Percentiles rank a stretch among this genome's conserved stretches.
These are phyloP conservation scores for Hydropotes inermis DNA, from an alignment of 2,113 vertebrate species.

Conservation along the genomic window DNA sequence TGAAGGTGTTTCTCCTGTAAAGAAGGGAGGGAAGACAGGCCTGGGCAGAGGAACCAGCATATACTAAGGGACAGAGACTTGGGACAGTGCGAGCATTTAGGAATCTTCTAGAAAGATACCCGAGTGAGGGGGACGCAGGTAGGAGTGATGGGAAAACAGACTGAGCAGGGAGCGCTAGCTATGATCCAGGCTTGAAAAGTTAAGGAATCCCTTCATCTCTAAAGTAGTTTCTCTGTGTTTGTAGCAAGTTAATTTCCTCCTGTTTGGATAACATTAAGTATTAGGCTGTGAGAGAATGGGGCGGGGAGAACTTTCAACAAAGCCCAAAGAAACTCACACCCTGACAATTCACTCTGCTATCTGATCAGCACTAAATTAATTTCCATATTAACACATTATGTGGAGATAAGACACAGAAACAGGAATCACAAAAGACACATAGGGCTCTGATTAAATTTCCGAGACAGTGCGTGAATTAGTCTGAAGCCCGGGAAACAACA, in stretches of 20 bases:
- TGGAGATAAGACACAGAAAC: conserved; percentile 60
- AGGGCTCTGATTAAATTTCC: conserved; percentile 42
- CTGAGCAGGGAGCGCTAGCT: background rate
- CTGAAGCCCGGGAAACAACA: conserved; percentile 3
- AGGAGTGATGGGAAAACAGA: background rate
- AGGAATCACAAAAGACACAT: background rate
- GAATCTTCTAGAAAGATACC: background rate
- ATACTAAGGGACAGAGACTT: background rate
- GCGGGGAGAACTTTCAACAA: background rate
- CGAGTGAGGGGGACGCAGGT: background rate
- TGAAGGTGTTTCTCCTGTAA: background rate
- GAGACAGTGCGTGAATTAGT: background rate
- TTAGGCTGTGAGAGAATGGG: background rate
- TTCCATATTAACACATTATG: conserved; percentile 54
- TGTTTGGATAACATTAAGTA: conserved; percentile 49
- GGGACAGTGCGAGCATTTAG: background rate
- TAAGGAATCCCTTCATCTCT: background rate
- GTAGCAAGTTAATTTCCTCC: background rate
- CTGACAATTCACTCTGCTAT: conserved; percentile 62
- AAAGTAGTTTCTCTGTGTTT: background rate
- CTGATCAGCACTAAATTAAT: conserved; percentile 70
- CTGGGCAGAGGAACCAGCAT: background rate
- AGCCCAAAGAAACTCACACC: conserved; percentile 37
- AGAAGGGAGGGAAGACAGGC: background rate
- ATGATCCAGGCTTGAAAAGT: background rate